Conservation (phyloP, 1,140 invertebrate species). For the Sipha flava region DNA sequence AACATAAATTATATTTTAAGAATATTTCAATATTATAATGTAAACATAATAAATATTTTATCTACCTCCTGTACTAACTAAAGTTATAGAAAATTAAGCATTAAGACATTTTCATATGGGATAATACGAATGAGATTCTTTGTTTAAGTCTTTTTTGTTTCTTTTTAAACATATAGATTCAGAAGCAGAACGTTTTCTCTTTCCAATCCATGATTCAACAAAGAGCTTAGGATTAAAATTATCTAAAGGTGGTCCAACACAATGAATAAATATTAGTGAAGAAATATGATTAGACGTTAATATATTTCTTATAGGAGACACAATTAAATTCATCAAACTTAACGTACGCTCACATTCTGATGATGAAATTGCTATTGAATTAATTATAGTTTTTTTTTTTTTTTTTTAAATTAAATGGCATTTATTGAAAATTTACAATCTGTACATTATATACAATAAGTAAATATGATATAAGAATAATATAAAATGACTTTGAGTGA, state of each 20-base stretch:
- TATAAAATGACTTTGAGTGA: no score
- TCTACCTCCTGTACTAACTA: no score
- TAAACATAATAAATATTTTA: no score
- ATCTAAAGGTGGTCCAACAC: not conserved
- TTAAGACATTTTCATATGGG: not conserved
- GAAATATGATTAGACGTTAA: not conserved
- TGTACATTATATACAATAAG: no score
- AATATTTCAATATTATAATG: no score
- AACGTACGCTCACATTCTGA: not conserved
- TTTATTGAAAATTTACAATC: no score
- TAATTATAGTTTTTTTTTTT: not conserved
- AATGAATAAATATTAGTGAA: constrained; percentile 1
- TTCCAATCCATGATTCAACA: not conserved
- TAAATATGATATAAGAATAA: no score
- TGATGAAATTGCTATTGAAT: not conserved
- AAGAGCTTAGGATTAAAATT: not conserved
- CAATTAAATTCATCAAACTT: not conserved
- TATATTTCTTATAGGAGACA: not conserved
- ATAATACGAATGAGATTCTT: not conserved
- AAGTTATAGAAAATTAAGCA: not conserved
- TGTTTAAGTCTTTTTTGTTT: not conserved
- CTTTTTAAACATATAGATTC: constrained; percentile 4
- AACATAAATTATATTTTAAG: no score
- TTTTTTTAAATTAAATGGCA: no score
- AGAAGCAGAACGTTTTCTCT: not conserved